A percentile compares a stretch with the other conserved stretches of the same genome.
These are phyloP conservation scores for Pholis gunnellus DNA, from an alignment of 2,113 vertebrate species.

Conservation along the genomic window DNA sequence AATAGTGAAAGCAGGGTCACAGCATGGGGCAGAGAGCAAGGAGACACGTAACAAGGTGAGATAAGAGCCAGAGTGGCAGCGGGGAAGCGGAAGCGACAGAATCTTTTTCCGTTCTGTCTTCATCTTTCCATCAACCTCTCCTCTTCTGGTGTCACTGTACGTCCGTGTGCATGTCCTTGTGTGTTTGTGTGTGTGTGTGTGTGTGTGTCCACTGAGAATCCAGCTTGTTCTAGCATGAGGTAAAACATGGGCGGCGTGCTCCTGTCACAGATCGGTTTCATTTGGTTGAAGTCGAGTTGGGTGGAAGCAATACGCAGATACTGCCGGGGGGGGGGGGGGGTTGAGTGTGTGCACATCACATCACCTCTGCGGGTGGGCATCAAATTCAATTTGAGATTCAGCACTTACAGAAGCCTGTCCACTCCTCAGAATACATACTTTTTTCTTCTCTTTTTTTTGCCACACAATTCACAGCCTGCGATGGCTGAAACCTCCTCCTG, in stretches of 20 bases:
- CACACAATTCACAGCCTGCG: slow-evolving; percentile 2
- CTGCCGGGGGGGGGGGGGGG: slow-evolving; percentile 15
- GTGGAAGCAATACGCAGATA: slow-evolving; percentile 35
- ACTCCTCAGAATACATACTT: slow-evolving; percentile 12
- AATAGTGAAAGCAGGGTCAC: slow-evolving; percentile 59
- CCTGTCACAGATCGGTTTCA: slow-evolving; percentile 58
- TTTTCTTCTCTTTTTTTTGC: background rate
- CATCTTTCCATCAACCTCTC: slow-evolving; percentile 53
- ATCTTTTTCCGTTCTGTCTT: slow-evolving; percentile 37
- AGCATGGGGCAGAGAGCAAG: slow-evolving; percentile 58
- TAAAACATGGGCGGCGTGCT: slow-evolving; percentile 30
- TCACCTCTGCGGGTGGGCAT: slow-evolving; percentile 57
- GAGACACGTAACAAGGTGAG: slow-evolving; percentile 57
- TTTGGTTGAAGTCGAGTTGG: slow-evolving; percentile 41
- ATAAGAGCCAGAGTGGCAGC: slow-evolving; percentile 50
- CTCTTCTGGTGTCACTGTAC: slow-evolving; percentile 11
- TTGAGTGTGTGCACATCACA: background rate
- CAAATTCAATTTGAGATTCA: slow-evolving; percentile 53
- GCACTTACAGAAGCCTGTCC: slow-evolving; percentile 23
- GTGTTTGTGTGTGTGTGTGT: slow-evolving; percentile 8
- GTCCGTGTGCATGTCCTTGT: slow-evolving; percentile 1
- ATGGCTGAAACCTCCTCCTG: slow-evolving; percentile 13
- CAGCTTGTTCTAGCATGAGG: slow-evolving; percentile 32
- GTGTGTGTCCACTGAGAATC: slow-evolving; percentile 12
- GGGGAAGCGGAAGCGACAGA: slow-evolving; percentile 21